phyloP scores from a whole-genome alignment of 2,113 vertebrate genomes.

The Seriola dumerili region DNA sequence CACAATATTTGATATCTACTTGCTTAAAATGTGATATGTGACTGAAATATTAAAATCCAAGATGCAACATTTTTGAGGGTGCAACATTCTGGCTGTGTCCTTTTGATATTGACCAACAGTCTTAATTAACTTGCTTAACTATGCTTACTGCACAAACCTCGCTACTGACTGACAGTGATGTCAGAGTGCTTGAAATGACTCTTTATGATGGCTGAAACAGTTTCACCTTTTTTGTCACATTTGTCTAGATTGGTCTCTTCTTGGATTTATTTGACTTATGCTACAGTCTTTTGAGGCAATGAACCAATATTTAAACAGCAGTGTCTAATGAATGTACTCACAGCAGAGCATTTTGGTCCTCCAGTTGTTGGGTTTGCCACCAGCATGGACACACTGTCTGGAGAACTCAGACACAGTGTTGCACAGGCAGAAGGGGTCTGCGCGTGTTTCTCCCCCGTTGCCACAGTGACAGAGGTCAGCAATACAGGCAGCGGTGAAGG shows the following conservation, averaged over 20 bases:
- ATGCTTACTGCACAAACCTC: not conserved
- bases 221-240: too few relatives aligned
- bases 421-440: constrained; percentile 77
- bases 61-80: too few relatives aligned
- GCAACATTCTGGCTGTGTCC: too few relatives aligned
- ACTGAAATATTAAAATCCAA: too few relatives aligned
- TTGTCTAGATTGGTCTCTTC: not conserved
- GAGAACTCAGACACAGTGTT: constrained; percentile 83
- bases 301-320: not conserved
- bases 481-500: constrained; percentile 78
- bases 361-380: constrained; percentile 79
- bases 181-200: not conserved
- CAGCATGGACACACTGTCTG: constrained; percentile 82
- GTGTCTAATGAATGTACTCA: constrained; percentile 55
- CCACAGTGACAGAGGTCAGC: constrained; percentile 80
- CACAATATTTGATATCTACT: too few relatives aligned
- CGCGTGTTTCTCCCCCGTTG: constrained; percentile 9
- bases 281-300: not conserved
- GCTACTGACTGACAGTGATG: not conserved
- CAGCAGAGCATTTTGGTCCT: constrained; percentile 78
- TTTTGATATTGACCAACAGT: too few relatives aligned
- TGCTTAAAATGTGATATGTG: too few relatives aligned
- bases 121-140: too few relatives aligned
- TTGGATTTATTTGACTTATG: not conserved
- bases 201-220: not conserved